These are phyloP conservation scores for Pseudochromis fuscus DNA, from an alignment of 2,797 vertebrate species.

Conservation along the genomic window DNA sequence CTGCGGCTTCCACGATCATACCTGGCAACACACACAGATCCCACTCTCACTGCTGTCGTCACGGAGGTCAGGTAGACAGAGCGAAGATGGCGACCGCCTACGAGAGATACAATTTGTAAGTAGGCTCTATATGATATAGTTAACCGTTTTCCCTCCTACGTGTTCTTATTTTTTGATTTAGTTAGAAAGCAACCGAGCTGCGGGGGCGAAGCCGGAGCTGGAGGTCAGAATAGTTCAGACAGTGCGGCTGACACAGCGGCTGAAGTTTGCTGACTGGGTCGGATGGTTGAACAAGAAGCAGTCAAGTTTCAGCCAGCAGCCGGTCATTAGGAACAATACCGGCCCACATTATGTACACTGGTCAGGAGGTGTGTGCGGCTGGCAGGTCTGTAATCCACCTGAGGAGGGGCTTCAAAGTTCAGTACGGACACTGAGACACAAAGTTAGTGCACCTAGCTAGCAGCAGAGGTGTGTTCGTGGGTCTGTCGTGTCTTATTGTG, in stretches of 20 bases:
- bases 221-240: neutral
- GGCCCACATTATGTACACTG: too few species aligned
- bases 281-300: slow-evolving; percentile 44
- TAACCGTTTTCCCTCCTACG: rapidly evolving
- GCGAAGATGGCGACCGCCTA: slow-evolving; percentile 91
- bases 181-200: neutral
- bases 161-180: rapidly evolving
- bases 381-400: neutral
- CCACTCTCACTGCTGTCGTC: slow-evolving; percentile 64
- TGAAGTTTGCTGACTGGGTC: slow-evolving; percentile 67
- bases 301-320: slow-evolving; percentile 44
- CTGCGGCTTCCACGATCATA: neutral
- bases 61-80: slow-evolving; percentile 79
- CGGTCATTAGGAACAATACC: slow-evolving; percentile 46
- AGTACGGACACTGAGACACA: neutral
- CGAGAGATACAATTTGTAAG: slow-evolving; percentile 94
- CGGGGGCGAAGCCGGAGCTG: neutral
- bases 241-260: slow-evolving; percentile 46
- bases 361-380: neutral
- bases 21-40: slow-evolving; percentile 61
- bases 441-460: slow-evolving; percentile 25
- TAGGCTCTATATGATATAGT: slow-evolving; percentile 53
- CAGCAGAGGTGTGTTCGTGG: neutral
- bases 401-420: neutral
- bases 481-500: neutral